These are phyloP conservation scores for Pseudococcus longispinus DNA, from an alignment of 2,888 invertebrate species.

Conservation along the genomic window DNA sequence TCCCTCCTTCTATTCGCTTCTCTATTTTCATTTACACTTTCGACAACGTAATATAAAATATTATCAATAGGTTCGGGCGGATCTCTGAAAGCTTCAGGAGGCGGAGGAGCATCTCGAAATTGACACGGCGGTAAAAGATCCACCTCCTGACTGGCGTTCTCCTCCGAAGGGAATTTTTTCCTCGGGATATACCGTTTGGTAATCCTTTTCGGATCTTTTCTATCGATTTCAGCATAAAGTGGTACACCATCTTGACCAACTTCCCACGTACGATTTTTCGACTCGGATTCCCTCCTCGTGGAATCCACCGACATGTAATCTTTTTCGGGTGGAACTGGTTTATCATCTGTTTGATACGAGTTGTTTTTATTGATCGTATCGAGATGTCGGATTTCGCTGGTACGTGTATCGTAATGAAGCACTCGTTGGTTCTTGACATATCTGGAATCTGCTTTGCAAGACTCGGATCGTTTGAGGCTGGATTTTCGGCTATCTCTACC, in stretches of 20 bases:
- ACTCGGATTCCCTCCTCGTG: background rate
- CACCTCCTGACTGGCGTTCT: conserved; percentile 64
- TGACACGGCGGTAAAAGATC: conserved; percentile 81
- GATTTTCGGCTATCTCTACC: background rate
- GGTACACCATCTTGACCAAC: background rate
- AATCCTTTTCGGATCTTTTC: conserved; percentile 51
- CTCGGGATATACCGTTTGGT: conserved; percentile 36
- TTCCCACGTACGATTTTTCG: background rate
- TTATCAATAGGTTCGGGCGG: conserved; percentile 69
- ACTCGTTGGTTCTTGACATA: background rate
- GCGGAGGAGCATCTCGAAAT: conserved; percentile 79
- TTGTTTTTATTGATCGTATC: background rate
- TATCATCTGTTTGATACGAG: background rate
- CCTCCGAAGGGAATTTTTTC: background rate
- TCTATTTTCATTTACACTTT: conserved; percentile 65
- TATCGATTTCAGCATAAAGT: conserved; percentile 31
- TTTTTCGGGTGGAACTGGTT: conserved; percentile 17
- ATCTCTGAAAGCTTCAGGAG: conserved; percentile 70
- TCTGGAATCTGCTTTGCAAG: background rate
- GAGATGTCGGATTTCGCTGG: conserved; percentile 29
- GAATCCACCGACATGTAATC: background rate
- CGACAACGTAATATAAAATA: conserved; percentile 81
- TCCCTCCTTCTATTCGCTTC: conserved; percentile 35
- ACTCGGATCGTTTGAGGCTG: conserved; percentile 29
- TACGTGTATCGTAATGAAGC: background rate